A percentile compares a stretch with the other conserved stretches of the same genome.
Conservation (phyloP, 2,797 vertebrate genomes). For the Brachyrhaphis roseni region DNA sequence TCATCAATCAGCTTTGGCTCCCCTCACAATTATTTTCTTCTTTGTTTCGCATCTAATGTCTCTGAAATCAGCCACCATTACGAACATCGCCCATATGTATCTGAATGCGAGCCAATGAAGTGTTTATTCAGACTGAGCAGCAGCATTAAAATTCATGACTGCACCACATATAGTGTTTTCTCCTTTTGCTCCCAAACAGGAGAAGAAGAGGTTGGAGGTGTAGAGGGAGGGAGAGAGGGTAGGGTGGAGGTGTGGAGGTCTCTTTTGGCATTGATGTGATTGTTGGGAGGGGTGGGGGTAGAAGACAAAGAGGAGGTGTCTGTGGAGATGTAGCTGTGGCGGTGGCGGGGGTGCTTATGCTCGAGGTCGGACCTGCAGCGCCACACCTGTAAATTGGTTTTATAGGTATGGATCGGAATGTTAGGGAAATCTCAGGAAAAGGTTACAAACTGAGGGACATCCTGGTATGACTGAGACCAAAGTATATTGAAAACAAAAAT, state of each 20-base stretch:
- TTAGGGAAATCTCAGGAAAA: conserved; percentile 33
- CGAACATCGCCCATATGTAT: conserved; percentile 38
- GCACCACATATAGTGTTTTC: conserved; percentile 49
- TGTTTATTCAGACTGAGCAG: conserved; percentile 67
- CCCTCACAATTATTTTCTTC: conserved; percentile 56
- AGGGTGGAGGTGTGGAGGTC: conserved; percentile 28
- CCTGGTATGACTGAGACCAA: conserved; percentile 36
- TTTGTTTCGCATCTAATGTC: conserved; percentile 45
- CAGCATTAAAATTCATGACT: conserved; percentile 80
- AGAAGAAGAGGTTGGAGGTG: conserved; percentile 47
- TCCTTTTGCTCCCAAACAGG: conserved; percentile 35
- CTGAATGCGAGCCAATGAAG: conserved; percentile 59
- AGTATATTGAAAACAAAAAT: conserved; percentile 18
- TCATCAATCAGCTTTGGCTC: conserved; percentile 54
- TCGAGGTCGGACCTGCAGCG: conserved; percentile 74
- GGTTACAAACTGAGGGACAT: conserved; percentile 37
- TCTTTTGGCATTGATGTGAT: conserved; percentile 64
- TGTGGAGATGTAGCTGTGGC: conserved; percentile 41
- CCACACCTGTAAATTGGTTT: conserved; percentile 82
- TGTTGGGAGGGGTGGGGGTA: conserved; percentile 28
- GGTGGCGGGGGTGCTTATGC: conserved; percentile 69
- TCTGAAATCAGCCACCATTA: conserved; percentile 30
- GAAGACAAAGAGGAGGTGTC: conserved; percentile 33
- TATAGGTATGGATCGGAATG: conserved; percentile 41
- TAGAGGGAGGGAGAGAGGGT: conserved; percentile 35